Evolutionary conservation across 2,888 invertebrate species (phyloP).

Genomic region (Parascotia fuliginaria): DNA sequence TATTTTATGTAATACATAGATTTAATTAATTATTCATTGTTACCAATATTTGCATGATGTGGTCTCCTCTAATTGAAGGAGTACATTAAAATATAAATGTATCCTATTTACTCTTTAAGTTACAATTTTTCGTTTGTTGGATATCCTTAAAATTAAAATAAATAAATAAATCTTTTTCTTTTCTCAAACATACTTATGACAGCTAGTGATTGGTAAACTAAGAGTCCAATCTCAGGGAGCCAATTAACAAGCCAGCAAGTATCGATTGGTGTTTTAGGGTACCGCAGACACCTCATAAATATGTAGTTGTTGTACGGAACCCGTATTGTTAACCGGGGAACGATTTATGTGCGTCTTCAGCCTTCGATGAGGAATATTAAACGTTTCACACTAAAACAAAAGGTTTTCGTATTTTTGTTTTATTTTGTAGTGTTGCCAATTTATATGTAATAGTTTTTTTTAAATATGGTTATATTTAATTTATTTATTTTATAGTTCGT

Average conservation of each 20-base stretch:
- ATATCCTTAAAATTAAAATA: too few relatives aligned
- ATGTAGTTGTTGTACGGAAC: constrained; percentile 58
- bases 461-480: too few relatives aligned
- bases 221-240: constrained; percentile 33
- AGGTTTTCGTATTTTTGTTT: constrained; percentile 18
- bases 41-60: too few relatives aligned
- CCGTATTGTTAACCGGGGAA: constrained; percentile 52
- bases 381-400: constrained; percentile 42
- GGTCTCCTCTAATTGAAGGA: too few relatives aligned
- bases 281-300: constrained; percentile 59
- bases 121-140: too few relatives aligned
- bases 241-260: constrained; percentile 53
- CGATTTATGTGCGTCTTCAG: constrained; percentile 52
- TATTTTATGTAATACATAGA: too few relatives aligned
- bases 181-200: constrained; percentile 15
- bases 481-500: too few relatives aligned
- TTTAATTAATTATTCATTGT: too few relatives aligned
- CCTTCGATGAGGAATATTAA: constrained; percentile 48
- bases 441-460: too few relatives aligned
- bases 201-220: constrained; percentile 11
- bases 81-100: too few relatives aligned
- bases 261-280: constrained; percentile 58
- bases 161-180: too few relatives aligned
- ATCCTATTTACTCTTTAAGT: too few relatives aligned
- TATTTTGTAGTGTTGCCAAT: not conserved